Base-by-base conservation (phyloP, 2,888 invertebrate genomes). In the Horisme vitalbata region DNA sequence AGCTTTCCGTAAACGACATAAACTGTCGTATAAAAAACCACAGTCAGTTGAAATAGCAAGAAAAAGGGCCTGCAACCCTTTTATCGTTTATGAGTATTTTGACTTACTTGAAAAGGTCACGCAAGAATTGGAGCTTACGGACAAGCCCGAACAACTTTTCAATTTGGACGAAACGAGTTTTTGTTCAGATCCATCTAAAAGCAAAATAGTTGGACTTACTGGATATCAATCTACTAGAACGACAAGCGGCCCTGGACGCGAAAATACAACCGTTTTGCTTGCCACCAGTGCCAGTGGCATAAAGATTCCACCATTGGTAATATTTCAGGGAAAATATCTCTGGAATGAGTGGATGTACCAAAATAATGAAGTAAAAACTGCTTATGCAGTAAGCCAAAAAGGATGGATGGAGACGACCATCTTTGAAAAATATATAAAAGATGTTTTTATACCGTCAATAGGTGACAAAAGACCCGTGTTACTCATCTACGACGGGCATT, bases 381-480 rank as follows among this genome's bases (percentile, higher is more conserved):
- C 31, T 0, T 36, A 44, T 31, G 30, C 36, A 2, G 51, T 47
- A 2, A 57, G 52, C 14, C 10, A 28, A 45, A 41, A 27, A 8
- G 45, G 52, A 14, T 55, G 59, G 62, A 65, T 56, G 57, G 55
- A 54, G 33, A 55, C 54, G 6, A 41, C 38, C n/a, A 28, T 12
- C 20, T 51, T 33, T 57, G 59, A 46, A 55, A 61, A 37, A 28
- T 37, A 37, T 11, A 10, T 36, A 14, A 56, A 27, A 53, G 20
- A 13, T n/a, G 8, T 13, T 28, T 28, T 13, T 14, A 8, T 28
- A 13, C 14, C 28, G 1, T 13, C 28, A 7, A n/a, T 14, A 6
- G 30, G 30, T 15, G 15, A 14, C n/a, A 13, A 15, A 9, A 13
- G 9, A 30, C 30, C 30, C 4, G 30, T 15, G 4, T 15, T 30